Conservation (phyloP, 2,113 vertebrate genomes). For the Caranx melampygus region DNA sequence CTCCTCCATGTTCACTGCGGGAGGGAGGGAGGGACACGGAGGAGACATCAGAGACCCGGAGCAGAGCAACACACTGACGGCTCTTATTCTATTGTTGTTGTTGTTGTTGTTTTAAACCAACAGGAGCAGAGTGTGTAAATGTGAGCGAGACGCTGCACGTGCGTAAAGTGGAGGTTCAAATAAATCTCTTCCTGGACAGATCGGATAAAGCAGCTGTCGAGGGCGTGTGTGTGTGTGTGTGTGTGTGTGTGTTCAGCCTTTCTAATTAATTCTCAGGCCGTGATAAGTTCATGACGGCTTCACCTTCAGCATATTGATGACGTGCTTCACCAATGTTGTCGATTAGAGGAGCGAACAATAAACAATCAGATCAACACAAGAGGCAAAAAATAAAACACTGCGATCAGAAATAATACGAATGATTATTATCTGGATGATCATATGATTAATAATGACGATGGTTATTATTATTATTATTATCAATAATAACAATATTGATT, state of each 20-base stretch:
- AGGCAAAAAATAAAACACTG: background rate
- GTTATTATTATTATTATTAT: background rate
- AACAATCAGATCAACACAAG: background rate
- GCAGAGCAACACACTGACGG: too few relatives aligned
- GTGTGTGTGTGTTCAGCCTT: conserved; percentile 6
- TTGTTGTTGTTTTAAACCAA: background rate
- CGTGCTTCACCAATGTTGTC: background rate
- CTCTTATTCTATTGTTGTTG: too few relatives aligned
- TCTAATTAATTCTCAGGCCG: conserved; percentile 66
- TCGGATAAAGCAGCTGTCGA: conserved; percentile 62
- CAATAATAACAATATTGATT: background rate
- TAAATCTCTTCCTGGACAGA: conserved; percentile 59
- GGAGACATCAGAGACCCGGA: background rate
- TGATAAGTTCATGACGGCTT: conserved; percentile 43
- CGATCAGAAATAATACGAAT: background rate
- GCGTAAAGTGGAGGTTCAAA: conserved; percentile 6
- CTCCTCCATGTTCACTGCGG: conserved; percentile 90
- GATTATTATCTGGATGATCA: background rate
- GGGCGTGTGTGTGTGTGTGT: conserved; percentile 38
- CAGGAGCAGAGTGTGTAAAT: background rate
- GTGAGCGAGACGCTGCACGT: too few relatives aligned
- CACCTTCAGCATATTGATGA: conserved; percentile 37
- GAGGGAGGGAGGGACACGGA: background rate
- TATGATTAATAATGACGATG: background rate
- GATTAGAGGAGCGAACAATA: background rate